A percentile compares a stretch with the other conserved stretches of the same genome.
Conservation (phyloP, 2,113 vertebrate species). For the Strix aluco region DNA sequence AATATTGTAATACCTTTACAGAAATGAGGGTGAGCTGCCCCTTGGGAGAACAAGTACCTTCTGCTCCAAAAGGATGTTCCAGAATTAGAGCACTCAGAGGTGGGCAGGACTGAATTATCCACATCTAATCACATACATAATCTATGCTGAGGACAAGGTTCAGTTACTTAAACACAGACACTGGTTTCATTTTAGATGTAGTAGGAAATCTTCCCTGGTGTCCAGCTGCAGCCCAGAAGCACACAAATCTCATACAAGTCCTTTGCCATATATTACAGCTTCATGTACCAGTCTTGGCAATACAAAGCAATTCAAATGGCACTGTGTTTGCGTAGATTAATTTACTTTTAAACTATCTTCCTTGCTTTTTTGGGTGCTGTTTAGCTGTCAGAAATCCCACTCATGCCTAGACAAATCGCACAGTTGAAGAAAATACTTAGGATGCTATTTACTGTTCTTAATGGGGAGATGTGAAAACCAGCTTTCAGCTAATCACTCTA, state of each 20-base stretch:
- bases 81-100: not conserved
- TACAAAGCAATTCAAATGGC: not conserved
- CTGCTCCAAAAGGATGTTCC: not conserved
- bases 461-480: not conserved
- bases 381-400: not conserved
- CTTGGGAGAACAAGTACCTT: not conserved
- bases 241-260: not conserved
- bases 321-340: not conserved
- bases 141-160: not conserved
- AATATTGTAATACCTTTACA: not conserved
- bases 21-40: not conserved
- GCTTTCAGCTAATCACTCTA: not conserved
- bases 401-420: not conserved
- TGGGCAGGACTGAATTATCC: not conserved
- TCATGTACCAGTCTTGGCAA: not conserved
- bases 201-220: not conserved
- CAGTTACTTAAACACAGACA: not conserved
- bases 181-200: not conserved
- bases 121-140: not conserved
- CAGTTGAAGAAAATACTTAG: not conserved
- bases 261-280: not conserved
- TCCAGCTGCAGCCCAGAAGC: not conserved
- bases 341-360: not conserved
- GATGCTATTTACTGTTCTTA: not conserved
- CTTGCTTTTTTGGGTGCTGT: not conserved